Base-by-base conservation (phyloP, 53 echinoderm and acorn worm species). In the Echinometra lucunter region DNA sequence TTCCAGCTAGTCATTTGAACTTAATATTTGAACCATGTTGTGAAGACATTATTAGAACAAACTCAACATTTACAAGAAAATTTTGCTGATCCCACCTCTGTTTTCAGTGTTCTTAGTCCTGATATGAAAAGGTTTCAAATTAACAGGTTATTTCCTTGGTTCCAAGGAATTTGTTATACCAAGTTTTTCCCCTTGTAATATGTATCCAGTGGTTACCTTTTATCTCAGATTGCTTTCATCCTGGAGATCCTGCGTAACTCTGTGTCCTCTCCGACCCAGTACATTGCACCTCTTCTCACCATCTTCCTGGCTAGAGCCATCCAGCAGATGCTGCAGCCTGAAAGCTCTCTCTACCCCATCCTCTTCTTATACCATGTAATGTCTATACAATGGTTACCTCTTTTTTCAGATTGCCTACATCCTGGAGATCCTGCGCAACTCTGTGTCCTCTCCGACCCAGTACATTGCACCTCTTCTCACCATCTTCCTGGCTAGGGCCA, bases 241-340 rank as follows among this genome's bases (percentile, higher is more conserved):
- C 66, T 99, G 56, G 95, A 96, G 44, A 96, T 98, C 40, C 88
- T 99, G 44, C 95, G 94, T 44, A 99, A 99, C 95, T 98, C 99
- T 1, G 91, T 98, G 4, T 94, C 96, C n/a, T 91, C 96, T 49
- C 94, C 96, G 2, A 96, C 95, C 92, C 88, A 95, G 66, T 45
- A 96, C 88, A 44, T 99, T 66, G 94, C 99, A 0, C 89, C 95
- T 25, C 67, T 98, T 25, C 67, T 97, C 82, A 94, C 95, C 15
- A 57, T 95, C 18, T 98, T 99, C 37, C 80, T 98, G 11, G 96
- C 96, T 2, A 92, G 78, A 56, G 66, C 95, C 19, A 74, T 95
- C 15, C 49, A 69, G 17, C 88, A 96, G 70, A 97, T 98, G 96
- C 44, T 99, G 63, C 91, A 94, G 17, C 96, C 99, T 34, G 95